Evolutionary conservation across 2,888 invertebrate genomes (phyloP).

Genomic region (Dasypolia templi): DNA sequence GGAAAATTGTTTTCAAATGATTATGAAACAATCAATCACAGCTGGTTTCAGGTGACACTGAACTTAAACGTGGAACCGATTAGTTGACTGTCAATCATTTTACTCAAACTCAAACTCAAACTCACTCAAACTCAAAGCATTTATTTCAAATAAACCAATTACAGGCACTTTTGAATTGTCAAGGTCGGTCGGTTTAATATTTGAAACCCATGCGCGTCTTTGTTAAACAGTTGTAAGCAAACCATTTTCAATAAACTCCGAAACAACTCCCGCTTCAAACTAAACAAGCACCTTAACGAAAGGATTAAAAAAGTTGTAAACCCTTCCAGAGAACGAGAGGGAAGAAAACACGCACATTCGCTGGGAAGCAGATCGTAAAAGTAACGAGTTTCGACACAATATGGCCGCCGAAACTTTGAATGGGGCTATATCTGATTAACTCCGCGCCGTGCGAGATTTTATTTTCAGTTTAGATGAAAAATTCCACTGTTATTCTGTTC

Average conservation of each 20-base stretch:
- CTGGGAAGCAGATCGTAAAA: constrained; percentile 66
- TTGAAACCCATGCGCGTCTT: constrained; percentile 8
- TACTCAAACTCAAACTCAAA: too few relatives aligned
- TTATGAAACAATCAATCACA: constrained; percentile 35
- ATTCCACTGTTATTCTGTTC: constrained; percentile 51
- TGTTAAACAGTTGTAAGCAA: not conserved
- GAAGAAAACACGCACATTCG: constrained; percentile 68
- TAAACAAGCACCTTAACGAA: constrained; percentile 42
- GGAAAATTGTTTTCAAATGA: constrained; percentile 23
- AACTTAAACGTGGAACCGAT: constrained; percentile 5
- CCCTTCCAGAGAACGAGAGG: constrained; percentile 39
- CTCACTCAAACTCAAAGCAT: too few relatives aligned
- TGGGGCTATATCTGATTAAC: constrained; percentile 70
- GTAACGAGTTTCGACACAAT: constrained; percentile 71
- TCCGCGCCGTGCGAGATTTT: constrained; percentile 64
- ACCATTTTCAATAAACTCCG: constrained; percentile 30
- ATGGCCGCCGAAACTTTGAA: constrained; percentile 67
- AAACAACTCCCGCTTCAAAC: constrained; percentile 35
- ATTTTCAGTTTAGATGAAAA: constrained; percentile 63
- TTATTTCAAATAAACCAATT: too few relatives aligned
- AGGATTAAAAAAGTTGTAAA: constrained; percentile 66
- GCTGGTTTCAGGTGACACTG: not conserved
- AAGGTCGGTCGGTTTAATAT: too few relatives aligned
- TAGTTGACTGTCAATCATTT: constrained; percentile 6
- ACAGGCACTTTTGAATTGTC: too few relatives aligned